Conservation (phyloP, 2,888 invertebrate species). For the Digitonthophagus gazella region DNA sequence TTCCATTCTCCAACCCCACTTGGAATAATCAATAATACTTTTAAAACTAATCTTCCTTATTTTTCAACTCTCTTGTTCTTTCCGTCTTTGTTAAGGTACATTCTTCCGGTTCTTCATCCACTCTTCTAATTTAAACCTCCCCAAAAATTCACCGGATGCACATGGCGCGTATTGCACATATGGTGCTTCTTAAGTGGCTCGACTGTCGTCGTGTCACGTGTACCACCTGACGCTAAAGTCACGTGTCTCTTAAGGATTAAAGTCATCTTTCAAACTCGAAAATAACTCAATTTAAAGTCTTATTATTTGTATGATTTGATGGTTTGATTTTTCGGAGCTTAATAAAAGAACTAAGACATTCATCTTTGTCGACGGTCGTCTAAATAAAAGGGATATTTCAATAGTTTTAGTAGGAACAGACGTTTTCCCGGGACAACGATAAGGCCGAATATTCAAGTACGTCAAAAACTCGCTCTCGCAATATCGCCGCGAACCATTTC, state of each 20-base stretch:
- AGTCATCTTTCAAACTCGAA: not conserved
- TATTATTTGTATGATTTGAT: too few relatives aligned
- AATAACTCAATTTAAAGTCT: too few relatives aligned
- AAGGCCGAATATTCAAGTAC: not conserved
- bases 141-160: constrained; percentile 7
- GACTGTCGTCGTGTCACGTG: not conserved
- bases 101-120: not conserved
- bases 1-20: not conserved
- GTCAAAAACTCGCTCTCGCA: not conserved
- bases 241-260: constrained; percentile 1
- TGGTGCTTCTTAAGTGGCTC: constrained; percentile 10
- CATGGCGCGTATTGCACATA: constrained; percentile 2
- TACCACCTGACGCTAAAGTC: constrained; percentile 10
- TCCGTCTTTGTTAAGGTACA: not conserved
- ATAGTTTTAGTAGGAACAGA: too few relatives aligned
- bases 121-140: constrained; percentile 9
- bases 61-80: not conserved
- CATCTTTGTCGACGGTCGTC: too few relatives aligned
- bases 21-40: not conserved
- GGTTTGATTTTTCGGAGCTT: too few relatives aligned
- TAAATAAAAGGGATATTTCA: too few relatives aligned
- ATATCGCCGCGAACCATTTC: not conserved
- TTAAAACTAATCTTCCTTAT: not conserved
- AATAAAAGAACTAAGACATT: too few relatives aligned
- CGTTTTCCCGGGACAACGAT: too few relatives aligned